Percentiles rank a stretch among this genome's conserved stretches.
Evolutionary conservation across 2,113 vertebrate genomes (phyloP).

Genomic region (Brachypodius melanocephalos): DNA sequence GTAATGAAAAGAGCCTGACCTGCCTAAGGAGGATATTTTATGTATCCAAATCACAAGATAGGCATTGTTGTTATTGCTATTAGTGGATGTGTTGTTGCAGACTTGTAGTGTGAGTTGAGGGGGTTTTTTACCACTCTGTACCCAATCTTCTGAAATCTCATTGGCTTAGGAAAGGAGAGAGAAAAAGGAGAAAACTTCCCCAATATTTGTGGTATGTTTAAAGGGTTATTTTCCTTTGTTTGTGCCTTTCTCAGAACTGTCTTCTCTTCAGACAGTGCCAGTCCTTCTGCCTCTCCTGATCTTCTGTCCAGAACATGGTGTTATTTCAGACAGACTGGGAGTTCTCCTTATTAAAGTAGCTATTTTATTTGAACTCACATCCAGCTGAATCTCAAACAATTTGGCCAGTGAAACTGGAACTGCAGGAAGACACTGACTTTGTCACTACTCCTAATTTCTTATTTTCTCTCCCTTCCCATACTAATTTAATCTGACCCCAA

Average conservation of each 20-base stretch:
- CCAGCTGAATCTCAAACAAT: not conserved
- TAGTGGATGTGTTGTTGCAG: not conserved
- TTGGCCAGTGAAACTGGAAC: not conserved
- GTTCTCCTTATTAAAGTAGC: not conserved
- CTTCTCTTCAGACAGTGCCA: not conserved
- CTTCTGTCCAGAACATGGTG: not conserved
- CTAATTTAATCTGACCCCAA: conserved; percentile 5
- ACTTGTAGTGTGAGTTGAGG: not conserved
- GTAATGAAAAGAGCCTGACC: not conserved
- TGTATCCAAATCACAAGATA: not conserved
- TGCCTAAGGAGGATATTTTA: not conserved
- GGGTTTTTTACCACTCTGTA: not conserved
- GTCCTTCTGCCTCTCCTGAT: not conserved
- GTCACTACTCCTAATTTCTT: not conserved
- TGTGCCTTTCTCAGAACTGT: not conserved
- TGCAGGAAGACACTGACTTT: not conserved
- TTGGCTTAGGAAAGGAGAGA: not conserved
- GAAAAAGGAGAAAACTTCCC: not conserved
- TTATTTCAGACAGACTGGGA: not conserved
- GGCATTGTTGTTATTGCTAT: not conserved
- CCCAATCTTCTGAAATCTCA: not conserved
- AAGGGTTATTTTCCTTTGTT: not conserved
- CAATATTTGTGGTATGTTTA: not conserved
- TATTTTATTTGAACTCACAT: not conserved
- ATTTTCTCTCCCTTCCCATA: not conserved